A percentile compares a stretch with the other conserved stretches of the same genome.
Conservation (phyloP, 2,888 invertebrate species). For the Eubasilissa splendida region DNA sequence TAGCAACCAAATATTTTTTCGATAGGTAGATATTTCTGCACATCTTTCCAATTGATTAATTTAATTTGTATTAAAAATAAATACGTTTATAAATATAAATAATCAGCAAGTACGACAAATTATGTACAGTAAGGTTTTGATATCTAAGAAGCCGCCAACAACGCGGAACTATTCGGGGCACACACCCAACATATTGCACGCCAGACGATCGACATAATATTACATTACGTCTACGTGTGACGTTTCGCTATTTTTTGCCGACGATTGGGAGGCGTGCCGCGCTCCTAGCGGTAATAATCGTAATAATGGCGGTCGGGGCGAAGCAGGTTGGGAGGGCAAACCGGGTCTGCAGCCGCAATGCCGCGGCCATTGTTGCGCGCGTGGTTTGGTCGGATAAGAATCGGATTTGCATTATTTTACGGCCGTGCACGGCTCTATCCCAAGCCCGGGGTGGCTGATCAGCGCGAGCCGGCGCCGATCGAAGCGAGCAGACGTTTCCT, state of each 20-base stretch:
- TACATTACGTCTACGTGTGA: constrained; percentile 2
- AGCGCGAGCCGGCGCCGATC: background rate
- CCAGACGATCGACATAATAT: too few relatives aligned
- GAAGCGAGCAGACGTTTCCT: background rate
- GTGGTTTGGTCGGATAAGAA: constrained; percentile 41
- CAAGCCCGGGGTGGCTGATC: constrained; percentile 2
- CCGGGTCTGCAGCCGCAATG: constrained; percentile 35
- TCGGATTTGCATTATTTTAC: constrained; percentile 47
- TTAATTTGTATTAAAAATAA: too few relatives aligned
- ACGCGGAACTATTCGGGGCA: too few relatives aligned
- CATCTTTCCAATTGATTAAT: too few relatives aligned
- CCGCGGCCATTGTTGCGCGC: constrained; percentile 39
- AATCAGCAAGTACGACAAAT: too few relatives aligned
- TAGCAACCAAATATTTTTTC: too few relatives aligned
- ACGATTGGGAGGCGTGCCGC: background rate
- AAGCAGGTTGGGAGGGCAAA: constrained; percentile 18
- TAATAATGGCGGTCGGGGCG: constrained; percentile 20
- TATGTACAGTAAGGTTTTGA: too few relatives aligned
- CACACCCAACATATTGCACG: too few relatives aligned
- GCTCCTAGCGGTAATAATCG: constrained; percentile 33
- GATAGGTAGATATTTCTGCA: too few relatives aligned
- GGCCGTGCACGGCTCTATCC: constrained; percentile 25
- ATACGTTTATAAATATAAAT: too few relatives aligned
- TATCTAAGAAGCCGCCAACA: too few relatives aligned
- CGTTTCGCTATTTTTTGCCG: constrained; percentile 23